A percentile compares a stretch with the other conserved stretches of the same genome.
These are phyloP conservation scores for Gnathonemus longibarbis DNA, from an alignment of 2,113 vertebrate species.

Conservation along the genomic window DNA sequence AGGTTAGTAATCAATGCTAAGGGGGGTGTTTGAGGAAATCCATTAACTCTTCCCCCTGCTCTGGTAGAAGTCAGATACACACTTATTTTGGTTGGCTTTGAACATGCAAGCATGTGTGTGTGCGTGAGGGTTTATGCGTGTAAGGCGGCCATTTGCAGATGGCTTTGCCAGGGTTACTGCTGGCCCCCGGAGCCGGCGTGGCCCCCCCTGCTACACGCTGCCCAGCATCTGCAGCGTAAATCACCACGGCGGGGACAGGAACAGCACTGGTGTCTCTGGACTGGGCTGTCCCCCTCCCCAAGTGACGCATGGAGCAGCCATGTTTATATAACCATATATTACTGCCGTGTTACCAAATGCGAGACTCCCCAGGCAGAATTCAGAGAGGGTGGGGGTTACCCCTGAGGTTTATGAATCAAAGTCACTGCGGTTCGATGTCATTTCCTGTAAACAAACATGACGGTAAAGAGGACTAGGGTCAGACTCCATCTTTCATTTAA, in stretches of 20 bases:
- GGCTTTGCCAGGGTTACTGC: background rate
- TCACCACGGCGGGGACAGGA: background rate
- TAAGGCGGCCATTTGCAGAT: background rate
- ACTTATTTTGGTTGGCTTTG: background rate
- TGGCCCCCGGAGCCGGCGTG: background rate
- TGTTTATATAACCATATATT: background rate
- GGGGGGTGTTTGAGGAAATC: background rate
- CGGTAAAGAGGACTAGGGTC: background rate
- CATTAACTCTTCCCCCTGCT: background rate
- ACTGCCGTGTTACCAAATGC: background rate
- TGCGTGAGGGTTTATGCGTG: background rate
- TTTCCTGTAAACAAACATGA: background rate
- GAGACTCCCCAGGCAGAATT: background rate
- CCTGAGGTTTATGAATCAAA: slow-evolving; percentile 6
- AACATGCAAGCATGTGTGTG: background rate
- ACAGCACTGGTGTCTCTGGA: background rate
- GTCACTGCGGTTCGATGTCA: background rate
- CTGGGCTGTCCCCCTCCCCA: background rate
- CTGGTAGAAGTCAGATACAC: background rate
- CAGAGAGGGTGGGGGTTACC: background rate
- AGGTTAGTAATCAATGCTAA: background rate
- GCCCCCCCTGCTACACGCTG: background rate
- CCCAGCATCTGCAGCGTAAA: background rate
- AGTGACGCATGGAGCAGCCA: background rate
- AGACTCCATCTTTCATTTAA: background rate